A percentile compares a stretch with the other conserved stretches of the same genome.
Conservation (phyloP, 2,797 vertebrate genomes). For the Botia almorhae region DNA sequence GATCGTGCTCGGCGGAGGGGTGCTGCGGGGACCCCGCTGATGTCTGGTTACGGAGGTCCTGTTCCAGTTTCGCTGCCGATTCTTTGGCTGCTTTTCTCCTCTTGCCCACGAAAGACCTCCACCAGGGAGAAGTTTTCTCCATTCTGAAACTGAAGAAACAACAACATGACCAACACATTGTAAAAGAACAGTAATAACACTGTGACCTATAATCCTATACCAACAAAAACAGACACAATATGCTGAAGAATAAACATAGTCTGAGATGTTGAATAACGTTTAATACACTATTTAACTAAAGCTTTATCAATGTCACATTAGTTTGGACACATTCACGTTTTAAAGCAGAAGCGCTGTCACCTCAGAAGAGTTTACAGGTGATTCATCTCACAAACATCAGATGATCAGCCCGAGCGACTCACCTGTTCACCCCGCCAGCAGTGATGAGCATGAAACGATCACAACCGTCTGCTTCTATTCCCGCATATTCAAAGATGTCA, state of each 20-base stretch:
- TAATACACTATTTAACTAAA: neutral
- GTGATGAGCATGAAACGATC: constrained; percentile 10
- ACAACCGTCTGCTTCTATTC: constrained; percentile 2
- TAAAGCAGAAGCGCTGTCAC: neutral
- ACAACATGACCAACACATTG: constrained; percentile 1
- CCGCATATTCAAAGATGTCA: neutral
- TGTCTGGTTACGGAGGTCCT: neutral
- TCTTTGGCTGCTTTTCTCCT: constrained; percentile 68
- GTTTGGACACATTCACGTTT: neutral
- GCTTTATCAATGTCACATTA: neutral
- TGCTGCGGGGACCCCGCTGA: neutral
- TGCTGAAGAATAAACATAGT: too few species aligned
- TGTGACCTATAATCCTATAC: too few species aligned
- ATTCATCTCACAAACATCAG: constrained; percentile 19
- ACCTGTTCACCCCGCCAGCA: constrained; percentile 40
- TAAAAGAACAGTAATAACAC: neutral
- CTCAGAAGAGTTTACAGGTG: neutral
- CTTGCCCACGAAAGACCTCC: constrained; percentile 88
- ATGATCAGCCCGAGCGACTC: constrained; percentile 34
- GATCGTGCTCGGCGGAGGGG: constrained; percentile 2
- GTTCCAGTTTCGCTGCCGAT: constrained; percentile 67
- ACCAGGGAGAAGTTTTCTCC: constrained; percentile 81
- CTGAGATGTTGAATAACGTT: too few species aligned
- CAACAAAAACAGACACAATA: too few species aligned
- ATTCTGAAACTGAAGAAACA: constrained; percentile 68